Percentiles rank a stretch among this genome's conserved stretches.
Conservation (phyloP, 2,113 vertebrate species). For the Phylloscopus trochilus region DNA sequence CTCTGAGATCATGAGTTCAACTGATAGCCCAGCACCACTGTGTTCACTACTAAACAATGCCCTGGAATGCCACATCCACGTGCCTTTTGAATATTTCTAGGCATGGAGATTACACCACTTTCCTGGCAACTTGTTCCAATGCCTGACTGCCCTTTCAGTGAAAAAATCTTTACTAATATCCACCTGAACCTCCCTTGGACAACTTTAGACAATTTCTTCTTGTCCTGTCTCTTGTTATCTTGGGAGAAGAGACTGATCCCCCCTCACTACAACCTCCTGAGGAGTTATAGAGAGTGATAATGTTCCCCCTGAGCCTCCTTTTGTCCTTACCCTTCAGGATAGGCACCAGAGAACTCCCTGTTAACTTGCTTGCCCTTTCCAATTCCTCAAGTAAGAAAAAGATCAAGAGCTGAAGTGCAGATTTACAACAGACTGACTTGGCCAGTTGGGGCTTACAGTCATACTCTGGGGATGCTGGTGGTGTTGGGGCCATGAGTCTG, state of each 20-base stretch:
- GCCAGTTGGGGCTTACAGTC: rapidly evolving
- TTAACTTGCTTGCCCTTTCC: not conserved
- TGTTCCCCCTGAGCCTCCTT: not conserved
- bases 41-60: not conserved
- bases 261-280: not conserved
- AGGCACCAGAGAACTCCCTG: not conserved
- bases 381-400: not conserved
- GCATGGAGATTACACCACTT: not conserved
- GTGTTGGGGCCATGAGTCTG: rapidly evolving
- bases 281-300: rapidly evolving
- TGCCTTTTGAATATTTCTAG: not conserved
- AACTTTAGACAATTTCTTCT: not conserved
- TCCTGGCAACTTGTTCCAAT: not conserved
- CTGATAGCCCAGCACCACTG: not conserved
- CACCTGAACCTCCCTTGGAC: not conserved
- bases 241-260: not conserved
- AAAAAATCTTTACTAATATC: not conserved
- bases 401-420: not conserved
- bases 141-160: not conserved
- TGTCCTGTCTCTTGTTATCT: not conserved
- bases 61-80: not conserved
- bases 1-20: not conserved
- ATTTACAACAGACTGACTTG: not conserved
- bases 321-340: not conserved
- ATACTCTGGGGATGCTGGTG: not conserved